Conservation (phyloP, 2,888 invertebrate species). For the Rhorus exstirpatorius region DNA sequence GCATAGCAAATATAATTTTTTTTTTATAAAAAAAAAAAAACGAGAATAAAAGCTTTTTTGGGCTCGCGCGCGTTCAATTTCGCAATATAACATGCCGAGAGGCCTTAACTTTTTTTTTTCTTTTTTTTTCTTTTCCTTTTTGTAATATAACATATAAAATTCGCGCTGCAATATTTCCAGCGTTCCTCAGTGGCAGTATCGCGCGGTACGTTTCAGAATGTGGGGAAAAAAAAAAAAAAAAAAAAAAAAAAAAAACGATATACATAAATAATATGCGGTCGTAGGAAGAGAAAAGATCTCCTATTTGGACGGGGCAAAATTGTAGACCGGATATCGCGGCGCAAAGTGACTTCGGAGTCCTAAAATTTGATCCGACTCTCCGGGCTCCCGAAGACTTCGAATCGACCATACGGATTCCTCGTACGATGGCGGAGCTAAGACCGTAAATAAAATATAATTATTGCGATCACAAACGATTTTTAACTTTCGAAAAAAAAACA, state of each 20-base stretch:
- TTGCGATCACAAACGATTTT: neutral
- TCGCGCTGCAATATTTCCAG: neutral
- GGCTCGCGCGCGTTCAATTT: neutral
- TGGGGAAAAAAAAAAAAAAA: too few species aligned
- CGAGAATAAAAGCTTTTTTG: conserved; percentile 37
- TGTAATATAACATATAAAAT: too few species aligned
- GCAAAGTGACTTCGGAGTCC: conserved; percentile 81
- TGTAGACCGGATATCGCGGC: conserved; percentile 85
- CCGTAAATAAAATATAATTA: conserved; percentile 64
- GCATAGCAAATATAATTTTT: conserved; percentile 41
- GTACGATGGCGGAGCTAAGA: conserved; percentile 89
- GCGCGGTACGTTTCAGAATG: too few species aligned
- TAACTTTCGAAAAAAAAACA: neutral
- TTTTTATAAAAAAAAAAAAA: conserved; percentile 50
- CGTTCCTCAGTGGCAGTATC: too few species aligned
- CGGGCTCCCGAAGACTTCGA: conserved; percentile 88
- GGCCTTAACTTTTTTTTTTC: neutral
- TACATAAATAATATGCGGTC: too few species aligned
- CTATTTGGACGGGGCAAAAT: conserved; percentile 77
- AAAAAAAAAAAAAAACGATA: too few species aligned
- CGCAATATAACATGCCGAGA: neutral
- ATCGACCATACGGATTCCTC: conserved; percentile 88
- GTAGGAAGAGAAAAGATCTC: neutral
- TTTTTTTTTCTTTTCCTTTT: too few species aligned
- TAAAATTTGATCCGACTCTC: conserved; percentile 88